Conservation (phyloP, 1,140 invertebrate species). For the Globodera rostochiensis region DNA sequence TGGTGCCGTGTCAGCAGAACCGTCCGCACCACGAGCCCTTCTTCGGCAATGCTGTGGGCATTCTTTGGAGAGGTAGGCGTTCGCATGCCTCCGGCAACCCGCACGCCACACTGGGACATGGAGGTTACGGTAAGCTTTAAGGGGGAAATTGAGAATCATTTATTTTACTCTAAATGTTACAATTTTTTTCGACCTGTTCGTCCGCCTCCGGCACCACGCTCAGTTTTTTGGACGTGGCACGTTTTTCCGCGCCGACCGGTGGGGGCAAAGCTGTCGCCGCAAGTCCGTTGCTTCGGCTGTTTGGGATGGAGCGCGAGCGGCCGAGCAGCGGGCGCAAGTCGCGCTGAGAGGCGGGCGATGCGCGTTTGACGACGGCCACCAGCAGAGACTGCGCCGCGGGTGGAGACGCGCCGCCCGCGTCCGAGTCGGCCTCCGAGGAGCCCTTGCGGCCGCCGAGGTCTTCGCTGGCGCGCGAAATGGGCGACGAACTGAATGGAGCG, state of each 20-base stretch:
- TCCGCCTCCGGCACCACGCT: conserved; percentile 46
- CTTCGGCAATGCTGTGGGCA: neutral
- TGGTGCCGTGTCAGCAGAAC: conserved; percentile 9
- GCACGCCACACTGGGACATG: conserved; percentile 17
- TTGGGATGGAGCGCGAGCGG: conserved; percentile 27
- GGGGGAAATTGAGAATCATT: neutral
- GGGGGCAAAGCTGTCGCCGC: neutral
- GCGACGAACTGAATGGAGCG: conserved; percentile 7
- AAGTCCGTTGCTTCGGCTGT: conserved; percentile 15
- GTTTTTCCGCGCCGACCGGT: conserved; percentile 18
- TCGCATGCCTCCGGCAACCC: neutral
- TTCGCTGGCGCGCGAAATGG: conserved; percentile 20
- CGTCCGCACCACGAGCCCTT: neutral
- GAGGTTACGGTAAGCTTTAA: conserved; percentile 30
- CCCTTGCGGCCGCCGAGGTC: neutral
- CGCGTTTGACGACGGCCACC: neutral
- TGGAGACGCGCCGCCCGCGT: neutral
- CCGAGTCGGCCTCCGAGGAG: neutral
- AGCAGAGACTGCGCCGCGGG: conserved; percentile 1
- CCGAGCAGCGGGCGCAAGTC: conserved; percentile 24
- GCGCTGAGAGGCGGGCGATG: conserved; percentile 1
- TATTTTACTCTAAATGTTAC: neutral
- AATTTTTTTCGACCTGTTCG: conserved; percentile 35
- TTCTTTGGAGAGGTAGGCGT: conserved; percentile 18
- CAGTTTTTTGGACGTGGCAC: conserved; percentile 47